Percentiles rank a stretch among this genome's conserved stretches.
Evolutionary conservation across 2,888 invertebrate genomes (phyloP).

Genomic region (Xylocampa areola): DNA sequence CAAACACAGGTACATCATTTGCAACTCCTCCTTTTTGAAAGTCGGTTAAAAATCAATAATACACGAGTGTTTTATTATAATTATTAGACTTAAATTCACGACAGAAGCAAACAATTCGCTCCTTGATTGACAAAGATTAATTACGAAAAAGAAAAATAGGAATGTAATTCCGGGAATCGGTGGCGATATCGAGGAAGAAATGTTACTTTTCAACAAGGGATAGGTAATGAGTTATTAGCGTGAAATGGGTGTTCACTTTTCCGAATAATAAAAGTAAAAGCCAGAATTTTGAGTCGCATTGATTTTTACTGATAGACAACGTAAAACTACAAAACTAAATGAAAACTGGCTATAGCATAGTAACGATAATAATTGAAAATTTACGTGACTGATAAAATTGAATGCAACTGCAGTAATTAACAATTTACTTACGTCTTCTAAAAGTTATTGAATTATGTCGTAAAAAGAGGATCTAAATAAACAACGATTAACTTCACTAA

Average conservation of each 20-base stretch:
- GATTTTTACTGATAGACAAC: neutral
- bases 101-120: conserved; percentile 49
- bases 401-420: no score
- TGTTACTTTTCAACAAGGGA: conserved; percentile 17
- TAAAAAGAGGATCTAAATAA: no score
- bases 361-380: no score
- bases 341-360: no score
- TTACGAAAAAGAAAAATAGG: conserved; percentile 59
- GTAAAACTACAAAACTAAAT: neutral
- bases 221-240: conserved; percentile 32
- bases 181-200: conserved; percentile 14
- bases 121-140: conserved; percentile 60
- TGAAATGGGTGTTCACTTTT: conserved; percentile 3
- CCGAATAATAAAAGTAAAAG: no score
- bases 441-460: no score
- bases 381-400: no score
- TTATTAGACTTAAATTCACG: conserved; percentile 16
- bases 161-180: conserved; percentile 56
- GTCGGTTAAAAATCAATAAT: no score
- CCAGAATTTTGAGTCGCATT: neutral
- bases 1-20: conserved; percentile 20
- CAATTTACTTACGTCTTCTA: no score
- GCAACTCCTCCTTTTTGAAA: no score
- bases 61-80: no score
- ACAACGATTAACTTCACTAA: no score